These are phyloP conservation scores for Seira musarum DNA, from an alignment of 2,888 invertebrate genomes.

Conservation along the genomic window DNA sequence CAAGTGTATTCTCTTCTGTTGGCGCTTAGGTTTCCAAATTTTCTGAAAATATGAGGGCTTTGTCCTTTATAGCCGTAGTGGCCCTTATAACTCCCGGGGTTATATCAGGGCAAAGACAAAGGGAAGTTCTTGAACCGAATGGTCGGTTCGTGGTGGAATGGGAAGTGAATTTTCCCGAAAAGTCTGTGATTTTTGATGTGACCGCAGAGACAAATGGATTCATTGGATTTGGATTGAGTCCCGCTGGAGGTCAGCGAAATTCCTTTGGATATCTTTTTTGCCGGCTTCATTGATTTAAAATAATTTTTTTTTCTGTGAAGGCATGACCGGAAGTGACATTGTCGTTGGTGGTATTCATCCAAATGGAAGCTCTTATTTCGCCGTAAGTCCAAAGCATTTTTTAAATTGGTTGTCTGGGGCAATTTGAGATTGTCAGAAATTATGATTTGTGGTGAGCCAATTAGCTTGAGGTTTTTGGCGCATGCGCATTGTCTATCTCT, in stretches of 20 bases:
- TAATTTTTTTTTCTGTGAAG: no score
- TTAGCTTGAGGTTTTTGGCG: no score
- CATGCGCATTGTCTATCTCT: no score
- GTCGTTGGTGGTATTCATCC: conserved; percentile 64
- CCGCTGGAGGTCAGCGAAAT: conserved; percentile 62
- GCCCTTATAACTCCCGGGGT: conserved; percentile 26
- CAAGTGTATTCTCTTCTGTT: background rate
- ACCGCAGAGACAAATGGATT: conserved; percentile 62
- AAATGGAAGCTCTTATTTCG: conserved; percentile 64
- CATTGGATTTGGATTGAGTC: conserved; percentile 63
- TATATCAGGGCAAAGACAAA: no score
- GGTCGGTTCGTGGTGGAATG: conserved; percentile 63
- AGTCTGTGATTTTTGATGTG: conserved; percentile 58
- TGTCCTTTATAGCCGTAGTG: background rate
- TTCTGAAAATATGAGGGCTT: background rate
- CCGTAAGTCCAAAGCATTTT: no score
- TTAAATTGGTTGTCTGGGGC: no score
- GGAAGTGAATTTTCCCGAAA: conserved; percentile 57
- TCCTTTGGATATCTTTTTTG: no score
- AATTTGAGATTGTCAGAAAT: no score
- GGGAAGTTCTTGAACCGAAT: conserved; percentile 60
- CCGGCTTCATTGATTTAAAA: no score
- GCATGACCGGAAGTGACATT: conserved; percentile 62
- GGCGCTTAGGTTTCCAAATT: background rate
- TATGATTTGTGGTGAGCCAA: no score